Percentiles rank a stretch among this genome's conserved stretches.
Conservation (phyloP, 1,140 invertebrate species). For the Watersipora subatra region DNA sequence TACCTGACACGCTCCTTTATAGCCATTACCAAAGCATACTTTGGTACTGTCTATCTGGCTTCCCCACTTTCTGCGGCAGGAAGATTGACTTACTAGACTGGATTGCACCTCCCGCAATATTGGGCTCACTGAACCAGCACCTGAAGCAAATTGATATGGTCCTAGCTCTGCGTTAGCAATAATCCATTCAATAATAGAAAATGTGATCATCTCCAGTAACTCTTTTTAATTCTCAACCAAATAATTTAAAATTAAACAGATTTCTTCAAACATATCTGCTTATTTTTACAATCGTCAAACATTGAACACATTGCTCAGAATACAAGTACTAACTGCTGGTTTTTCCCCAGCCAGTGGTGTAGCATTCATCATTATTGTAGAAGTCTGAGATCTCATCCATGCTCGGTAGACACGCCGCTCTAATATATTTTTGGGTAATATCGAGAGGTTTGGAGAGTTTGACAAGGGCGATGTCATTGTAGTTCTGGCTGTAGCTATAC, state of each 20-base stretch:
- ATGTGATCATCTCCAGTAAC: too few relatives aligned
- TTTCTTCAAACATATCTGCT: too few relatives aligned
- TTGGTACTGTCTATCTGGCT: not conserved
- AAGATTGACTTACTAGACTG: not conserved
- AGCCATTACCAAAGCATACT: not conserved
- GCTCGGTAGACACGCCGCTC: not conserved
- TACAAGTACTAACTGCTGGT: too few relatives aligned
- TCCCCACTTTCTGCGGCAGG: not conserved
- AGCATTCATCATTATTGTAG: not conserved
- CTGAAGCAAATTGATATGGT: too few relatives aligned
- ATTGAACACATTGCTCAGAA: too few relatives aligned
- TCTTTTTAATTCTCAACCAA: too few relatives aligned
- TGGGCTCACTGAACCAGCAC: not conserved
- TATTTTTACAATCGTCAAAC: too few relatives aligned
- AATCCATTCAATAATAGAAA: too few relatives aligned
- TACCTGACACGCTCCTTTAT: not conserved
- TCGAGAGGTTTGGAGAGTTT: not conserved
- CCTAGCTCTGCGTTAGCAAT: too few relatives aligned
- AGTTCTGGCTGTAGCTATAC: not conserved
- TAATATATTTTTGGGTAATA: not conserved
- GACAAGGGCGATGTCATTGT: not conserved
- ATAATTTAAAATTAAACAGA: too few relatives aligned
- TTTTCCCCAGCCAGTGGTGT: not conserved
- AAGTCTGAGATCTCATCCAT: not conserved
- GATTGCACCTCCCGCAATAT: not conserved